Evolutionary conservation across 1,140 invertebrate genomes (phyloP).

Genomic region (Solenopsis invicta): DNA sequence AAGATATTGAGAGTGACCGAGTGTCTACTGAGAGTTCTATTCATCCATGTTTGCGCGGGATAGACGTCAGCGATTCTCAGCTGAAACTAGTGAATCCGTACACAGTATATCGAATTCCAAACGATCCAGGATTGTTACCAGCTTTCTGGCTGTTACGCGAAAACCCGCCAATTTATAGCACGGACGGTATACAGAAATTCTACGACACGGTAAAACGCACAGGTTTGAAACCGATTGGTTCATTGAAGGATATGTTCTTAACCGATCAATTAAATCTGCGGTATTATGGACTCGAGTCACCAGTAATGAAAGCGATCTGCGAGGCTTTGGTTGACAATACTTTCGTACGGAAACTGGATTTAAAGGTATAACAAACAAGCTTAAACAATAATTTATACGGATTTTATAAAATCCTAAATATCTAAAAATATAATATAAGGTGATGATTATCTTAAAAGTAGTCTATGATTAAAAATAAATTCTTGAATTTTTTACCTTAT

Average conservation of each 20-base stretch:
- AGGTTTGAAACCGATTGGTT: constrained; percentile 75
- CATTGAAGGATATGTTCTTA: constrained; percentile 75
- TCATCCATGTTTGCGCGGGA: constrained; percentile 69
- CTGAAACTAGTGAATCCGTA: constrained; percentile 69
- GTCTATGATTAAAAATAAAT: background rate
- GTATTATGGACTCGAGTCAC: constrained; percentile 85
- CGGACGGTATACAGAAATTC: constrained; percentile 80
- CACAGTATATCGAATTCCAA: constrained; percentile 68
- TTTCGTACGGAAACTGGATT: constrained; percentile 82
- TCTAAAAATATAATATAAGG: background rate
- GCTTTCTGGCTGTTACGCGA: constrained; percentile 77
- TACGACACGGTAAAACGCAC: constrained; percentile 68
- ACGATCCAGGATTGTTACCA: constrained; percentile 75
- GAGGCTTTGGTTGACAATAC: constrained; percentile 82
- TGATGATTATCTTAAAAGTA: background rate
- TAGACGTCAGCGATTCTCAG: constrained; percentile 76
- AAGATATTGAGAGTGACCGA: background rate
- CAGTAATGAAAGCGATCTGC: constrained; percentile 82
- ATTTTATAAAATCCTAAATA: background rate
- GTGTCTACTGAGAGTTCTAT: constrained; percentile 62
- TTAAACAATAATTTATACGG: background rate
- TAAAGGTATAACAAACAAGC: constrained; percentile 77
- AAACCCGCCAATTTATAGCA: constrained; percentile 57
- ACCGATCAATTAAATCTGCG: constrained; percentile 78
- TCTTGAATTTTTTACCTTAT: background rate